Evolutionary conservation across 2,113 vertebrate species (phyloP).

Genomic region (Gallinago undulata): DNA sequence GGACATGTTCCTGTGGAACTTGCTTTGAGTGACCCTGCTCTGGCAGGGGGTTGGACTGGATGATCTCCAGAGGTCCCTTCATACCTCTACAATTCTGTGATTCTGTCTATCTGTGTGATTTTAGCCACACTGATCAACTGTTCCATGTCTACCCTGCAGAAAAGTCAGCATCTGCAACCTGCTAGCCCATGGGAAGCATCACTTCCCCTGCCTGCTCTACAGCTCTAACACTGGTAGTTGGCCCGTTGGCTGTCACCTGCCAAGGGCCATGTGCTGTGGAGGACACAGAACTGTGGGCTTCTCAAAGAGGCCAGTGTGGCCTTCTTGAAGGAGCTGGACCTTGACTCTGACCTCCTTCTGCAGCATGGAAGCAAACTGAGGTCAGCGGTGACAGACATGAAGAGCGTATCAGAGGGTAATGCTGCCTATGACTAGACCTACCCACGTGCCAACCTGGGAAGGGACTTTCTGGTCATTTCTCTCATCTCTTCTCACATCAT

Average conservation of each 20-base stretch:
- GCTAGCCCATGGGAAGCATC: neutral
- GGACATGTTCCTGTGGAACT: too few relatives aligned
- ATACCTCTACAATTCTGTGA: too few relatives aligned
- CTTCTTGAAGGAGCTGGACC: neutral
- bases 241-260: neutral
- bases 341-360: neutral
- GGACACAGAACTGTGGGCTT: neutral
- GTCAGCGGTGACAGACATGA: neutral
- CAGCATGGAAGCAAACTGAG: neutral
- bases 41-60: too few relatives aligned
- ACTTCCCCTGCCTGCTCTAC: neutral
- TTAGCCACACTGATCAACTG: accelerated
- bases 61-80: too few relatives aligned
- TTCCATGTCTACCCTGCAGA: neutral
- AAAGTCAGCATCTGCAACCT: neutral
- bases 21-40: too few relatives aligned
- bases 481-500: neutral
- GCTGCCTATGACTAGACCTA: neutral
- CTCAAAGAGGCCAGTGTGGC: neutral
- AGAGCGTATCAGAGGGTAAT: neutral
- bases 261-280: neutral
- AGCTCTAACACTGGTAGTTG: neutral
- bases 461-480: neutral
- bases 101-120: neutral
- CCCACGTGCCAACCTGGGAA: accelerated